Percentiles rank a stretch among this genome's conserved stretches.
Evolutionary conservation across 2,113 vertebrate genomes (phyloP).

Genomic region (Paradoxurus hermaphroditus): DNA sequence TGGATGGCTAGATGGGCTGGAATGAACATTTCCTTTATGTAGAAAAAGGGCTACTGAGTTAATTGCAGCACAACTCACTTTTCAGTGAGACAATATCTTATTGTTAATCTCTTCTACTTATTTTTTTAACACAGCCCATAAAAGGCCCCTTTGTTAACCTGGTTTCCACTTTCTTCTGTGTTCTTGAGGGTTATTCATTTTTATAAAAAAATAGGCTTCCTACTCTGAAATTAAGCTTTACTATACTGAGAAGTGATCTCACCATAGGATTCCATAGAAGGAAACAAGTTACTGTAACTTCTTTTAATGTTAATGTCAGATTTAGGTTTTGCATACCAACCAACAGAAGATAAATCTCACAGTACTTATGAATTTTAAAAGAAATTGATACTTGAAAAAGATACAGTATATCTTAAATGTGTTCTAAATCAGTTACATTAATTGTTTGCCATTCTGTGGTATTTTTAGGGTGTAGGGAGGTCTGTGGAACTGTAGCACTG

Average conservation of each 20-base stretch:
- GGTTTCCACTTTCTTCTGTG: slow-evolving; percentile 33
- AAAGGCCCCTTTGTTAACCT: background rate
- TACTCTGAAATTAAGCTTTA: slow-evolving; percentile 26
- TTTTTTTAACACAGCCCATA: background rate
- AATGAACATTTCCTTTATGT: slow-evolving; percentile 28
- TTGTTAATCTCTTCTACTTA: background rate
- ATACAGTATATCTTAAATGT: slow-evolving; percentile 41
- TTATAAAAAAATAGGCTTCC: background rate
- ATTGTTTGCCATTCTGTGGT: slow-evolving; percentile 26
- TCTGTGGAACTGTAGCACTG: background rate
- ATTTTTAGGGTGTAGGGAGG: slow-evolving; percentile 45
- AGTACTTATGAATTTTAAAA: slow-evolving; percentile 33
- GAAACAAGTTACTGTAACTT: background rate
- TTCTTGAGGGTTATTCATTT: background rate
- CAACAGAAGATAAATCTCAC: slow-evolving; percentile 60
- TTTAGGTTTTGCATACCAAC: slow-evolving; percentile 56
- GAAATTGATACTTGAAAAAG: slow-evolving; percentile 59
- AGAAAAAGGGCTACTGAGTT: slow-evolving; percentile 14
- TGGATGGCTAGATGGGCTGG: background rate
- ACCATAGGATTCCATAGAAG: background rate
- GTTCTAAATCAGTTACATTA: slow-evolving; percentile 31
- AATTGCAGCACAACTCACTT: background rate
- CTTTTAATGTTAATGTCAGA: background rate
- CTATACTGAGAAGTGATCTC: background rate
- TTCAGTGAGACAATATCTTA: background rate